Evolutionary conservation across 2,113 vertebrate species (phyloP), one percentile per base, ranked within the genome.

Genomic region (Grantiella picta): DNA sequence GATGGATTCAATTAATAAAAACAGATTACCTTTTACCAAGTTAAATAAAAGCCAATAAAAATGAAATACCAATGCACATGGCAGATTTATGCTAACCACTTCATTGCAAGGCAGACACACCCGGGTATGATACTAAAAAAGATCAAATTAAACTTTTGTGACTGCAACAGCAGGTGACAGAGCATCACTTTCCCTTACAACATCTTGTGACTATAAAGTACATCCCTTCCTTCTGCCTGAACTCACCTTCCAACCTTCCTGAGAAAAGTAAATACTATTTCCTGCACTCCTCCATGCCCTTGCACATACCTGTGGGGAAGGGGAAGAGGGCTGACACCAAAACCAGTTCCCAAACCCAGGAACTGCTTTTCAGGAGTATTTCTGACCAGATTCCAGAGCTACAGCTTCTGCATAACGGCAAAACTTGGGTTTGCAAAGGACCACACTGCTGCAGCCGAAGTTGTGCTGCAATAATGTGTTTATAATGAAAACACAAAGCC

Each of bases 11-110:
- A 96, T 97, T 97, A 97, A 97, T 97, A 96, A 88, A 97, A 97
- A 56, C 68, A 97, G 96, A 97, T 97, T 90, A 96, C 82, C 89
- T 97, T 97, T 97, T 93, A 97, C 89, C 57, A 82, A 96, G 97
- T 98, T 95, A 97, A 97, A 96, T 95, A 97, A 97, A 97, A 97
- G 89, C 84, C 89, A 96, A 95, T 92, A 94, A 94, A 96, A 95
- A 94, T 44, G 92, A 96, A 96, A 95, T 66, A 72, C 33, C 90
- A 45, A 85, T 8, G 79, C 76, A 89, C 59, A 31, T 42, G 91
- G 95, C 94, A 97, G 97, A 97, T 98, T 96, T 95, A 97, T 49
- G 81, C 81, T 85, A 93, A 96, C 89, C 61, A 29, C 60, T 94
- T 92, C 83, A 40, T 36, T 92, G 72, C 61, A 75, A 93, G 96